A percentile compares a stretch with the other conserved stretches of the same genome.
Evolutionary conservation across 2,113 vertebrate species (phyloP).

Genomic region (Promerops cafer): DNA sequence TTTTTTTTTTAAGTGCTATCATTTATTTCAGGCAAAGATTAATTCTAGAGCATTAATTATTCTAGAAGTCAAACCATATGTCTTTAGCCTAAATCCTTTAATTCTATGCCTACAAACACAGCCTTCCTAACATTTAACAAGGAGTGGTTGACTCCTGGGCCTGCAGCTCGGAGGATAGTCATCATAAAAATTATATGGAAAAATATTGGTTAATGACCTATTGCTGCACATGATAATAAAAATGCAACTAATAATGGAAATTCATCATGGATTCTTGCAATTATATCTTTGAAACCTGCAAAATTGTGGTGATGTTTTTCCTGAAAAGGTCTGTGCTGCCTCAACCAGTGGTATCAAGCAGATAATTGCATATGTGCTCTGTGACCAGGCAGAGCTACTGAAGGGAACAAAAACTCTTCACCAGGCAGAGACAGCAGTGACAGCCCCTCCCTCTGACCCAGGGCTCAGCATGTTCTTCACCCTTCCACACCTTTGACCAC

Average conservation of each 20-base stretch:
- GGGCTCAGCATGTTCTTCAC: neutral
- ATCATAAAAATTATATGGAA: neutral
- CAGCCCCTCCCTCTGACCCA: neutral
- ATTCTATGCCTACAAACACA: neutral
- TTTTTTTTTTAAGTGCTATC: neutral
- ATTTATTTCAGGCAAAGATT: neutral
- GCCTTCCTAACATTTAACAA: neutral
- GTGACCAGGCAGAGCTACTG: neutral
- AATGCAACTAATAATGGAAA: neutral
- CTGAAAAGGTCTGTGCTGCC: accelerated
- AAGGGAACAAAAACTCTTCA: neutral
- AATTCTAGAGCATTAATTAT: neutral
- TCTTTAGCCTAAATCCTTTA: neutral
- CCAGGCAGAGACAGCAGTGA: neutral
- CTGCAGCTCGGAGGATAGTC: neutral
- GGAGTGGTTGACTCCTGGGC: accelerated
- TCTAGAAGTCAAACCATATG: neutral
- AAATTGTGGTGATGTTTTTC: neutral
- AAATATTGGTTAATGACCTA: neutral
- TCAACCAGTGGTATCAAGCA: neutral
- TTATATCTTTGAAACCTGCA: neutral
- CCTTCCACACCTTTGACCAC: neutral
- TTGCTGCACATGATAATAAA: neutral
- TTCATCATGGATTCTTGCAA: neutral
- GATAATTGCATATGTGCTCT: neutral